Conservation (phyloP, 2,113 vertebrate species). For the Pongo abelii region DNA sequence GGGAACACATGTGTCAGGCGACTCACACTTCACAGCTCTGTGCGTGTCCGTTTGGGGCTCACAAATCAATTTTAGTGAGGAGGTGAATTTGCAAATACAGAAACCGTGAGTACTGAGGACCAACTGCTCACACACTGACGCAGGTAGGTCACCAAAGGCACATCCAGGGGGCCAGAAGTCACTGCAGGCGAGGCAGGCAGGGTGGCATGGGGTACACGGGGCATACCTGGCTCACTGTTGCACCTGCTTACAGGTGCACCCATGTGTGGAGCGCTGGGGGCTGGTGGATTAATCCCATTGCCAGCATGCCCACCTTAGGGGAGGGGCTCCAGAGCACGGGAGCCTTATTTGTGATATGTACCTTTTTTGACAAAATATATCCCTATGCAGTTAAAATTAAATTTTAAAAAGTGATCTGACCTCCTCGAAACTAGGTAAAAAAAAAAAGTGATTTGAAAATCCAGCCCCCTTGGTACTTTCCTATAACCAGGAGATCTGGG, state of each 20-base stretch:
- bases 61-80: not conserved
- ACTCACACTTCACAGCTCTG: not conserved
- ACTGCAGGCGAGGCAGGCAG: accelerated
- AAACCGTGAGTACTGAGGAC: not conserved
- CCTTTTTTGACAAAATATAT: not conserved
- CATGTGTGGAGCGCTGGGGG: accelerated
- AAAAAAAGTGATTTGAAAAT: not conserved
- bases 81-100: no score
- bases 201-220: accelerated
- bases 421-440: no score
- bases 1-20: accelerated
- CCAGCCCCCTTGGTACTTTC: not conserved
- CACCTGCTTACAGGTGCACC: not conserved
- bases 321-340: not conserved
- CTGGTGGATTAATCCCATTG: not conserved
- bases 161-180: not conserved
- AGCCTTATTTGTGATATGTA: not conserved
- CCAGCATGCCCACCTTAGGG: accelerated
- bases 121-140: accelerated
- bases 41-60: not conserved
- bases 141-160: not conserved
- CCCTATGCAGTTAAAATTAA: not conserved
- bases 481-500: not conserved
- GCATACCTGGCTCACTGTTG: not conserved
- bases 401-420: not conserved